phyloP scores from a whole-genome alignment of 30 jellyfish, hydroid and myxozoan species.

The Clytia hemisphaerica region DNA sequence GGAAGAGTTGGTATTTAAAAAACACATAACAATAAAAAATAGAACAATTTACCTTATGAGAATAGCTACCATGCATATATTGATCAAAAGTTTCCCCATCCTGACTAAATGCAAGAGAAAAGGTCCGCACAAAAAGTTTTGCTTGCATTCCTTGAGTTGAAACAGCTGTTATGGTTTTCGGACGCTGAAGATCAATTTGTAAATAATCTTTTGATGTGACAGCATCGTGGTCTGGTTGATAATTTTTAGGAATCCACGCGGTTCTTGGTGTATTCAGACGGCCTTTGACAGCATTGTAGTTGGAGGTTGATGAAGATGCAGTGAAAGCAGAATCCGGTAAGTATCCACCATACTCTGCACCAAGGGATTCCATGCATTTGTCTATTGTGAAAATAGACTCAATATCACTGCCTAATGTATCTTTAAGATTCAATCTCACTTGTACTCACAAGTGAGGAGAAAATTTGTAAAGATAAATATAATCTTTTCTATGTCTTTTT shows the following conservation, averaged over 20 bases:
- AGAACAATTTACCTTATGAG: background rate
- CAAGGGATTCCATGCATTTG: slow-evolving; percentile 11
- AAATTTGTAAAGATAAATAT: too few species aligned
- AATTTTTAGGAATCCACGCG: slow-evolving; percentile 36
- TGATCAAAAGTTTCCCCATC: slow-evolving; percentile 45
- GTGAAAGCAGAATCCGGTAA: slow-evolving; percentile 26
- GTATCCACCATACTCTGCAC: slow-evolving; percentile 18
- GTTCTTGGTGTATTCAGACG: slow-evolving; percentile 1
- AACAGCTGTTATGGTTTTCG: slow-evolving; percentile 33
- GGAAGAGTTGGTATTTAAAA: too few species aligned
- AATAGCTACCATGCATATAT: slow-evolving; percentile 3
- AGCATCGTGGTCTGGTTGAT: too few species aligned
- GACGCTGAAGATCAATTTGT: slow-evolving; percentile 49
- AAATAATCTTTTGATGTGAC: slow-evolving; percentile 1
- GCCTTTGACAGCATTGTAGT: slow-evolving; percentile 11
- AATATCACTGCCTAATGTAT: background rate
- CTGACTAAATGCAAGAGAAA: slow-evolving; percentile 40
- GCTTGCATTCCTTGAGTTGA: slow-evolving; percentile 87
- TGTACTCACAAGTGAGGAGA: too few species aligned
- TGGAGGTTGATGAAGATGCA: slow-evolving; percentile 18
- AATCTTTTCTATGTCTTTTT: too few species aligned
- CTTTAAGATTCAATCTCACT: too few species aligned
- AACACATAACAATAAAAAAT: too few species aligned
- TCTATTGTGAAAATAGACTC: slow-evolving; percentile 4
- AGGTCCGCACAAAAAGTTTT: slow-evolving; percentile 59